These are phyloP conservation scores for Drosophila subobscura DNA, from an alignment of 1,140 invertebrate genomes.

Conservation along the genomic window DNA sequence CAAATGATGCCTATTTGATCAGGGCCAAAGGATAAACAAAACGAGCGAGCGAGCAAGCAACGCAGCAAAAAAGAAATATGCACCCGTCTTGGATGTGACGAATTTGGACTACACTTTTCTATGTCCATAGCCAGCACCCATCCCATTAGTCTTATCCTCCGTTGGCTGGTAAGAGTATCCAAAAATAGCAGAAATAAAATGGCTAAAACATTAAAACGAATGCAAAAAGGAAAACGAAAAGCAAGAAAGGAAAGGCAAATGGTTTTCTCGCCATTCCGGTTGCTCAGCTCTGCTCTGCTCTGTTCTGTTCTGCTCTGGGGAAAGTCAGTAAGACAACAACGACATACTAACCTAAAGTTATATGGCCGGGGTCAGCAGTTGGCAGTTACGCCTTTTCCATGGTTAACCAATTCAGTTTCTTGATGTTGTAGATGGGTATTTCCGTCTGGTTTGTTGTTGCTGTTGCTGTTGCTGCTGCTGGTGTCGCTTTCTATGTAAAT, in stretches of 20 bases:
- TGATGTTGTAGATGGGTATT: constrained; percentile 27
- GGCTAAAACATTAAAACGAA: constrained; percentile 13
- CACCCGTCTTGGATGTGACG: not conserved
- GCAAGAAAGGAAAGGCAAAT: constrained; percentile 17
- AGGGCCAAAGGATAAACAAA: constrained; percentile 75
- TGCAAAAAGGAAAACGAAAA: constrained; percentile 12
- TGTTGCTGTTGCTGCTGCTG: constrained; percentile 30
- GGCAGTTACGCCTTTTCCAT: constrained; percentile 59
- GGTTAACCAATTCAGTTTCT: constrained; percentile 61
- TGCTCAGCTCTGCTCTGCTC: too few relatives aligned
- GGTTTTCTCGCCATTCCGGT: constrained; percentile 7
- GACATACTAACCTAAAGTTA: constrained; percentile 80
- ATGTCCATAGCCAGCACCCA: too few relatives aligned
- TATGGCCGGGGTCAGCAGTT: constrained; percentile 72
- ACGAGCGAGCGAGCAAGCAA: constrained; percentile 36
- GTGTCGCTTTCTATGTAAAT: constrained; percentile 75
- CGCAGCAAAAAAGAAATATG: constrained; percentile 31
- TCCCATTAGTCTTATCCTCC: not conserved
- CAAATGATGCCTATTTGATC: constrained; percentile 82
- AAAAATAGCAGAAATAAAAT: constrained; percentile 28
- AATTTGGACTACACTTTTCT: not conserved
- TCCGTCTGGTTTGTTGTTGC: constrained; percentile 34
- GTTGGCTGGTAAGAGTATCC: not conserved
- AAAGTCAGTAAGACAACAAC: constrained; percentile 51
- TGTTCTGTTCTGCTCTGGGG: too few relatives aligned